Evolutionary conservation across 2,113 vertebrate genomes (phyloP), one percentile per base, ranked within the genome.

Genomic region (Puntigrus tetrazona): DNA sequence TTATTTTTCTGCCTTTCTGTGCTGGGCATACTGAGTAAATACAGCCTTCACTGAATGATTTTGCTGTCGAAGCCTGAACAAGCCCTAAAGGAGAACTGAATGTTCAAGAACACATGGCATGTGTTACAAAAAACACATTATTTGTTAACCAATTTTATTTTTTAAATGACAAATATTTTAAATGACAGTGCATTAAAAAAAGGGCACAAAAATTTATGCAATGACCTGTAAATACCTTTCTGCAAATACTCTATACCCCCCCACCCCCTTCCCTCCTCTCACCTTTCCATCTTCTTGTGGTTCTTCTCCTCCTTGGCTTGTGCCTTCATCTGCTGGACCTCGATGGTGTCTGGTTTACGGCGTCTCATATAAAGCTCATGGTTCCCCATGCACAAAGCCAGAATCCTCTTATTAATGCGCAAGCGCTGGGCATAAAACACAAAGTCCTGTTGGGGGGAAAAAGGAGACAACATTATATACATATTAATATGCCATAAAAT

Each of bases 271-370:
- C n/a, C n/a, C n/a, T n/a, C 13, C 29, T 41, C 47, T 57, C 50
- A 99, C 98, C 96, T 95, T 90, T 99, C 98, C 93, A 96, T 91
- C 67, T 98, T 95, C 84, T 96, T 97, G 92, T 99, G 97, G 85
- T 96, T 97, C 91, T 97, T 99, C 92, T 99, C 98, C 91, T 99
- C 97, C 5, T 95, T 95, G 77, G 98, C 98, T 91, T 99, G 97
- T 4, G 98, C 97, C 92, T 98, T 99, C 98, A 99, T 99, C 94
- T 99, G 98, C 89, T 99, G 98, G 83, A 99, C 98, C 92, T 99
- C 98, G 3, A 99, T 99, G 90, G 97, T 98, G 94, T 99, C 98
- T 0, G 98, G 98, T 90, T 99, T 98, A 88, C 98, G 93, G 86
- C 98, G 96, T 57, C 97, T 94, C 98, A 99, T 99, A 88, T 99